A percentile compares a stretch with the other conserved stretches of the same genome.
phyloP scores from a whole-genome alignment of 2,888 invertebrate genomes.

The Junonia oenone region DNA sequence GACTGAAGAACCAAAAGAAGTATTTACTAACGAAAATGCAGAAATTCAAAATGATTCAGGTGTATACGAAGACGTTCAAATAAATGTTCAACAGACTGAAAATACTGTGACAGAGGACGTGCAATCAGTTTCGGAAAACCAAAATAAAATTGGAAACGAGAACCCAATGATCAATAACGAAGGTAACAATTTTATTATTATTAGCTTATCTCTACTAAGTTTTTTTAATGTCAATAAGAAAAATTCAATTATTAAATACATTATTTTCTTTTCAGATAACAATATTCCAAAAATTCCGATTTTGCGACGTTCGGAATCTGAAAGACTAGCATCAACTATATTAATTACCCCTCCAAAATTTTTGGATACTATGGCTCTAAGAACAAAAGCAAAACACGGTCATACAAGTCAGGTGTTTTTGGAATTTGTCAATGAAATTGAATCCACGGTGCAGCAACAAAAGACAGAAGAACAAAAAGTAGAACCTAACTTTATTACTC shows the following conservation, averaged over 20 bases:
- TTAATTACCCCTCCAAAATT: constrained; percentile 80
- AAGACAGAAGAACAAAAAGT: constrained; percentile 28
- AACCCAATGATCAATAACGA: constrained; percentile 34
- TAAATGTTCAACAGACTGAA: constrained; percentile 22
- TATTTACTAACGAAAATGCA: constrained; percentile 27
- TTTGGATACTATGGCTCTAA: constrained; percentile 91
- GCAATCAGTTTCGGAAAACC: not conserved
- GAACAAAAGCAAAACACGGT: constrained; percentile 81
- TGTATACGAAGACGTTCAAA: constrained; percentile 36
- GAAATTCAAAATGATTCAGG: constrained; percentile 43
- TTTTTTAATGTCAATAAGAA: not conserved
- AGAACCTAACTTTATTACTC: constrained; percentile 11
- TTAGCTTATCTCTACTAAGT: not conserved
- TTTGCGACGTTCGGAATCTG: constrained; percentile 71
- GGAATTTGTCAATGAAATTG: constrained; percentile 58
- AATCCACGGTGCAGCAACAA: constrained; percentile 32
- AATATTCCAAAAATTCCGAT: constrained; percentile 62
- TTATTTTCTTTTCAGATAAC: constrained; percentile 60
- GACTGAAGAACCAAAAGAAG: constrained; percentile 9
- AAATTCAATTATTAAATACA: not conserved
- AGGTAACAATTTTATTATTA: constrained; percentile 6
- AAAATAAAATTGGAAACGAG: constrained; percentile 33
- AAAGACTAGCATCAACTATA: constrained; percentile 55
- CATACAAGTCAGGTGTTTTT: constrained; percentile 83
- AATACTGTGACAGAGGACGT: constrained; percentile 19